Evolutionary conservation across 1,140 invertebrate genomes (phyloP).

Genomic region (Drosophila saltans): DNA sequence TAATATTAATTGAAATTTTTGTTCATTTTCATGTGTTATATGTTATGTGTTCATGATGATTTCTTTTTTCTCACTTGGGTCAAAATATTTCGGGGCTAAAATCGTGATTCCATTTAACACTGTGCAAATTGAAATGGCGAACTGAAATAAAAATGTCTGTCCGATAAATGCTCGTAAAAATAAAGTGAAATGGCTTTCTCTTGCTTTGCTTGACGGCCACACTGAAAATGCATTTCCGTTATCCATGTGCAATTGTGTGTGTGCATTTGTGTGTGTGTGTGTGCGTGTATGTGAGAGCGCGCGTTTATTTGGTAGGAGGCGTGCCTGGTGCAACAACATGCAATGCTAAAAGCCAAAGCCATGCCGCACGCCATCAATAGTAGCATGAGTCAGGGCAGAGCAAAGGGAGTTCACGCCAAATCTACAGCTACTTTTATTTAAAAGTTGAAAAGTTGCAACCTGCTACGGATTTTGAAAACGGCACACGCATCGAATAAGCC

Average conservation of each 20-base stretch:
- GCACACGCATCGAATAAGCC: constrained; percentile 55
- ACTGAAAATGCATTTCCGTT: constrained; percentile 75
- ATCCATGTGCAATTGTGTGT: constrained; percentile 31
- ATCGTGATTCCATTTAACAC: constrained; percentile 58
- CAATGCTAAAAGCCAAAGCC: constrained; percentile 70
- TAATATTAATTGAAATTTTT: no score
- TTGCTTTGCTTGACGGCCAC: constrained; percentile 76
- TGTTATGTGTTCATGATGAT: not conserved
- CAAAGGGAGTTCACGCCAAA: constrained; percentile 45
- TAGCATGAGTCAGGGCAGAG: not conserved
- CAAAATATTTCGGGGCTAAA: constrained; percentile 1
- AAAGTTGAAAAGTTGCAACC: constrained; percentile 57
- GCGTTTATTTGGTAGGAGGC: constrained; percentile 36
- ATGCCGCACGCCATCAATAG: constrained; percentile 67
- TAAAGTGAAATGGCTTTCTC: constrained; percentile 77
- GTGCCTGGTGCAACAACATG: constrained; percentile 60
- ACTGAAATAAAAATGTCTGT: constrained; percentile 49
- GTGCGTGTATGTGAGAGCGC: not conserved
- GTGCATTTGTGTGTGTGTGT: constrained; percentile 16
- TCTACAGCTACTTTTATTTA: constrained; percentile 70
- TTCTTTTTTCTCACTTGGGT: not conserved
- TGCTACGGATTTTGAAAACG: constrained; percentile 17
- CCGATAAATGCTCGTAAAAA: constrained; percentile 75
- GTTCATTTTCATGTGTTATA: no score
- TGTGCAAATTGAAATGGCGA: constrained; percentile 67